phyloP scores from a whole-genome alignment of 2,888 invertebrate species.

The Coleophora flavipennella region DNA sequence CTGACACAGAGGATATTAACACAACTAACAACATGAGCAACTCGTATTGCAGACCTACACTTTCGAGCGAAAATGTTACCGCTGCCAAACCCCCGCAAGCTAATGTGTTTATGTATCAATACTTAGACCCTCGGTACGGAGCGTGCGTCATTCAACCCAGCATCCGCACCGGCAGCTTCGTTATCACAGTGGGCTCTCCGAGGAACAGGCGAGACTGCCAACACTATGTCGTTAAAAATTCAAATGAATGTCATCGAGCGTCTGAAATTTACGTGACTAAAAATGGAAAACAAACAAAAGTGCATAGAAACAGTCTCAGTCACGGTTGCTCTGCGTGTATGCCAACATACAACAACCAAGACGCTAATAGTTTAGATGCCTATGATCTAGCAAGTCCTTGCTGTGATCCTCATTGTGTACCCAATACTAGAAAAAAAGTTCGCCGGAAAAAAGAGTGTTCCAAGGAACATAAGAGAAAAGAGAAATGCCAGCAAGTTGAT shows the following conservation, averaged over 20 bases:
- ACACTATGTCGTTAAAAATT: conserved; percentile 76
- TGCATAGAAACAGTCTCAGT: conserved; percentile 50
- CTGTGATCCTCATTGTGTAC: conserved; percentile 89
- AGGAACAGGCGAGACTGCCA: conserved; percentile 78
- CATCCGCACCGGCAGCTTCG: conserved; percentile 77
- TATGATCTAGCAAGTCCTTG: conserved; percentile 90
- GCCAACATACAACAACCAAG: conserved; percentile 75
- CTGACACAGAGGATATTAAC: conserved; percentile 55
- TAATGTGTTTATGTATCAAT: conserved; percentile 75
- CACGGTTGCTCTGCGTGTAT: conserved; percentile 83
- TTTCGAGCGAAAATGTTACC: conserved; percentile 86
- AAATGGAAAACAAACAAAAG: conserved; percentile 46
- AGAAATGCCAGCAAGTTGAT: conserved; percentile 69
- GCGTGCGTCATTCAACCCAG: conserved; percentile 79
- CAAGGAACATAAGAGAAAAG: conserved; percentile 76
- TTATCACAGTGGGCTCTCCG: conserved; percentile 80
- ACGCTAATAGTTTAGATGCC: conserved; percentile 86
- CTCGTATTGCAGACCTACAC: conserved; percentile 81
- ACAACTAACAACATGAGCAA: conserved; percentile 66
- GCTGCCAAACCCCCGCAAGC: conserved; percentile 54
- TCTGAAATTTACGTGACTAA: conserved; percentile 41
- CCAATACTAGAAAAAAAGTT: conserved; percentile 68
- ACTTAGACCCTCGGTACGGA: conserved; percentile 80
- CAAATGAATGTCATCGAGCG: conserved; percentile 46
- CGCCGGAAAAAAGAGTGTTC: conserved; percentile 72